Conservation (phyloP, 1,140 invertebrate species). For the Anthonomus grandis region DNA sequence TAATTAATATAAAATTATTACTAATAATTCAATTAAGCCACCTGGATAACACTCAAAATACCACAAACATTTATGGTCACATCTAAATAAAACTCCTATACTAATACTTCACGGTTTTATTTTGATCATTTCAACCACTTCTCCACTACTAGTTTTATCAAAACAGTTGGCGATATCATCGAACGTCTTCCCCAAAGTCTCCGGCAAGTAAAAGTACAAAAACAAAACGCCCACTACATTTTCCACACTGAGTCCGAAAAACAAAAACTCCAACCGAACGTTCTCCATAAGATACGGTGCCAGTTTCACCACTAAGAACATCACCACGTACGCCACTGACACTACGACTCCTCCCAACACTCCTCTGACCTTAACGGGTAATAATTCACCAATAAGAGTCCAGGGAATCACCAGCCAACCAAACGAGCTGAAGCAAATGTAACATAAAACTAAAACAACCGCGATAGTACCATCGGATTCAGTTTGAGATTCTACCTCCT, state of each 20-base stretch:
- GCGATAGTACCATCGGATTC: conserved; percentile 19
- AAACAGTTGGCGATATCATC: conserved; percentile 49
- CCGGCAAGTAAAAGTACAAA: conserved; percentile 64
- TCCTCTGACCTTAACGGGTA: conserved; percentile 55
- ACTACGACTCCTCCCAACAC: conserved; percentile 56
- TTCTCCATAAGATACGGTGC: conserved; percentile 55
- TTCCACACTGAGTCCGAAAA: conserved; percentile 60
- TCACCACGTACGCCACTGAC: conserved; percentile 59
- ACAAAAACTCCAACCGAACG: conserved; percentile 55
- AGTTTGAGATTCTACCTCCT: background rate
- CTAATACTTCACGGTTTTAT: too few species aligned
- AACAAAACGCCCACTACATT: conserved; percentile 59
- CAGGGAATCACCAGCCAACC: conserved; percentile 63
- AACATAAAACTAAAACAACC: conserved; percentile 45
- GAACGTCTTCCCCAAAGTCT: conserved; percentile 69
- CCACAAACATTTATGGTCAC: too few species aligned
- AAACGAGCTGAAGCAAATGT: conserved; percentile 54
- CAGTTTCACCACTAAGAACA: conserved; percentile 63
- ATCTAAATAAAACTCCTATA: too few species aligned
- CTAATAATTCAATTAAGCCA: too few species aligned
- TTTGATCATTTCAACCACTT: too few species aligned
- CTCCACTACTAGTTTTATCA: too few species aligned
- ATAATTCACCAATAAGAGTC: conserved; percentile 55
- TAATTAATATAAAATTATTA: too few species aligned
- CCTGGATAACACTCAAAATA: too few species aligned